Evolutionary conservation across 2,888 invertebrate species (phyloP).

Genomic region (Drosophila subsilvestris): DNA sequence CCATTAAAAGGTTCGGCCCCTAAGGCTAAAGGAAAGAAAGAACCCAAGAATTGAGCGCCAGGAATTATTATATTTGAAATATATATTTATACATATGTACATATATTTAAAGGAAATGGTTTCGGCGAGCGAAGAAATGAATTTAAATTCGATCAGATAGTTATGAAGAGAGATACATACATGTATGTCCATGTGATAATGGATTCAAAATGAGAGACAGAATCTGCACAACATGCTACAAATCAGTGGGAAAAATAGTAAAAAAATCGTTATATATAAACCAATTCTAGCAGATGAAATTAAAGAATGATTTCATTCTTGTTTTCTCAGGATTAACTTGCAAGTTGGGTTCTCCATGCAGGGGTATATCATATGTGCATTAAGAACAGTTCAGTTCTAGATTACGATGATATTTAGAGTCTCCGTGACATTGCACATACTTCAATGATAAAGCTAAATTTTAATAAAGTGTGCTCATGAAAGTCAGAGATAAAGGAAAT

Average conservation of each 20-base stretch:
- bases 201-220: not conserved
- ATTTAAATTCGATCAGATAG: constrained; percentile 48
- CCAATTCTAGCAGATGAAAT: too few relatives aligned
- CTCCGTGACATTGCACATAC: constrained; percentile 47
- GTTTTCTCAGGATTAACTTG: not conserved
- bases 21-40: constrained; percentile 17
- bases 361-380: not conserved
- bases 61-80: constrained; percentile 34
- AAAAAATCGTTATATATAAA: too few relatives aligned
- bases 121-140: constrained; percentile 50
- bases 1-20: constrained; percentile 67
- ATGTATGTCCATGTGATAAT: not conserved
- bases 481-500: constrained; percentile 43
- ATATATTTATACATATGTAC: not conserved
- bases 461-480: constrained; percentile 52
- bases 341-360: not conserved
- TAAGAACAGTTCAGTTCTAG: not conserved
- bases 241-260: too few relatives aligned
- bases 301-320: not conserved
- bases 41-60: constrained; percentile 14
- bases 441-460: constrained; percentile 62
- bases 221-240: not conserved
- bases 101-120: not conserved
- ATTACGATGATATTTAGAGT: not conserved
- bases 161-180: not conserved